These are phyloP conservation scores for Sylvia atricapilla DNA, from an alignment of 2,113 vertebrate genomes.

Conservation along the genomic window DNA sequence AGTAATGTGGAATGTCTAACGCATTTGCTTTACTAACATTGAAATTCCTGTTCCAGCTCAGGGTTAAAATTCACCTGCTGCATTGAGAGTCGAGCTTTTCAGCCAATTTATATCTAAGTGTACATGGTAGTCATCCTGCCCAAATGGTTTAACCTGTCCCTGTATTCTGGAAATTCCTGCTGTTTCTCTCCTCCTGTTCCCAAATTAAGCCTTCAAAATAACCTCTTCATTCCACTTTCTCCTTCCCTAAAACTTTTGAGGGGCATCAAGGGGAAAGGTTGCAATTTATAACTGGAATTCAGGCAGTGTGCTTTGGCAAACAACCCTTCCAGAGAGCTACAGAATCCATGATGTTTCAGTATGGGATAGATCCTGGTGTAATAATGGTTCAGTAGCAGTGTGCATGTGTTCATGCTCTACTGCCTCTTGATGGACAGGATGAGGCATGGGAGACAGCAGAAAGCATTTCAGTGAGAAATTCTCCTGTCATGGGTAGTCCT, in stretches of 20 bases:
- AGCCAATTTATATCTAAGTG: background rate
- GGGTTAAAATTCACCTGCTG: background rate
- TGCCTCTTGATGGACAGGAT: background rate
- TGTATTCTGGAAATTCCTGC: background rate
- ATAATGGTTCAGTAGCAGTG: background rate
- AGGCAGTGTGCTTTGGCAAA: background rate
- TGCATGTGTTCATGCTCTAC: fast-evolving
- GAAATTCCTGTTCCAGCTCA: background rate
- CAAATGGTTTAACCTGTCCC: background rate
- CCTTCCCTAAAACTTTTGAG: background rate
- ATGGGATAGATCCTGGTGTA: fast-evolving
- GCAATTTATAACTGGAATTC: background rate
- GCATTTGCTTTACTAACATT: background rate
- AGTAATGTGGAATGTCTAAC: background rate
- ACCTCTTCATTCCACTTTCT: background rate
- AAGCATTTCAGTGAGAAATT: background rate
- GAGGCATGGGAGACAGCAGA: fast-evolving
- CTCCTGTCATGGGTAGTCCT: background rate
- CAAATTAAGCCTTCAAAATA: background rate
- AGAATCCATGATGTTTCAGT: fast-evolving
- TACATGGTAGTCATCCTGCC: background rate
- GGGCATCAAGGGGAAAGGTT: background rate
- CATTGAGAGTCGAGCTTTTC: background rate
- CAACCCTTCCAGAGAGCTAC: background rate
- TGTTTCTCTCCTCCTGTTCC: background rate